Evolutionary conservation across 1,140 invertebrate genomes (phyloP).

Genomic region (Panulirus ornatus): DNA sequence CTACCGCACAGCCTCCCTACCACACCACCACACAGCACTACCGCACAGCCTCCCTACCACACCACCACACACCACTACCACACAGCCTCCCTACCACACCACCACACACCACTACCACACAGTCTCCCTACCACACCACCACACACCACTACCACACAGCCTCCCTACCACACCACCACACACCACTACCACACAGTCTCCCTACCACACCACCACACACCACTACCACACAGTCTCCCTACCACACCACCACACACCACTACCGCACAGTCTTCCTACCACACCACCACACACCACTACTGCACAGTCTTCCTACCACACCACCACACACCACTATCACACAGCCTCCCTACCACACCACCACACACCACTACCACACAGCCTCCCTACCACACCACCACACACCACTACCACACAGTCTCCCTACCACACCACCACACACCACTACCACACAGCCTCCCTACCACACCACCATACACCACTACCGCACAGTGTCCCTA

Average conservation of each 20-base stretch:
- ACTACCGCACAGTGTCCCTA: too few relatives aligned
- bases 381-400: background rate
- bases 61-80: background rate
- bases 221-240: background rate
- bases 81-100: background rate
- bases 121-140: slow-evolving; percentile 22
- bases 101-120: slow-evolving; percentile 2
- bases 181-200: background rate
- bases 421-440: slow-evolving; percentile 10
- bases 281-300: background rate
- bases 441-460: background rate
- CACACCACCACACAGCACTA: slow-evolving; percentile 27
- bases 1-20: too few relatives aligned
- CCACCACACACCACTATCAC: background rate
- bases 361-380: background rate
- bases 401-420: background rate
- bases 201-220: background rate
- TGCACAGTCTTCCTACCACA: background rate
- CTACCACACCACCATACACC: background rate
- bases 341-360: background rate
- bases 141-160: background rate
- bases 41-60: background rate
- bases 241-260: background rate
- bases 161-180: slow-evolving; percentile 9
- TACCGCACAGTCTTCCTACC: background rate